A percentile compares a stretch with the other conserved stretches of the same genome.
phyloP scores from a whole-genome alignment of 37 sponge, comb jelly and placozoan species.

The Axinella damicornis region DNA sequence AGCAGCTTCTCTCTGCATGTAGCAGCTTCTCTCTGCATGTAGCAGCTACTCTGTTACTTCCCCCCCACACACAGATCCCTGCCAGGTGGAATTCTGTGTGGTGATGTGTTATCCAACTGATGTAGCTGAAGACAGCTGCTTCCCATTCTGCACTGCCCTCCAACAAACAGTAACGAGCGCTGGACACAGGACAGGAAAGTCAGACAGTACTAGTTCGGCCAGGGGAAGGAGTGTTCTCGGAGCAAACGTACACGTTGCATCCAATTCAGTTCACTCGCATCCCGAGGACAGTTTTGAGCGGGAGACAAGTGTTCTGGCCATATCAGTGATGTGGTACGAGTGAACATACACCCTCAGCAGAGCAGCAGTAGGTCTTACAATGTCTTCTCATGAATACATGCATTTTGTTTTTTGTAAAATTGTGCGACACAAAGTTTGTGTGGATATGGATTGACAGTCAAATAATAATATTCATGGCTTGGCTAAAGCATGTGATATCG shows the following conservation, averaged over 20 bases:
- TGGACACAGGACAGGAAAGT: background rate
- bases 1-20: too few species aligned
- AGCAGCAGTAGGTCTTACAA: slow-evolving; percentile 30
- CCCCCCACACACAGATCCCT: slow-evolving; percentile 54
- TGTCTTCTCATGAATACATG: slow-evolving; percentile 34
- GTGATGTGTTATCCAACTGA: slow-evolving; percentile 40
- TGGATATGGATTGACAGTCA: too few species aligned
- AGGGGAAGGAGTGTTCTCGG: too few species aligned
- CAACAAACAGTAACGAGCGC: background rate
- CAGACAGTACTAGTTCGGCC: too few species aligned
- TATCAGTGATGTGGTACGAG: slow-evolving; percentile 39
- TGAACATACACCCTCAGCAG: slow-evolving; percentile 57
- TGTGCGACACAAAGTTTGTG: too few species aligned
- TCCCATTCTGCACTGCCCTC: background rate
- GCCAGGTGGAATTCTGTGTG: slow-evolving; percentile 63
- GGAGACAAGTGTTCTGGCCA: slow-evolving; percentile 23
- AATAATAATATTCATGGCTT: too few species aligned
- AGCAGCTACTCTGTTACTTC: too few species aligned
- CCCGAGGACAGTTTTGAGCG: slow-evolving; percentile 39
- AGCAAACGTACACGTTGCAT: background rate
- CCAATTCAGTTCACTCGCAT: slow-evolving; percentile 23
- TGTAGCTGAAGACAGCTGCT: slow-evolving; percentile 28
- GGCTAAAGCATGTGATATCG: too few species aligned
- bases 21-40: too few species aligned
- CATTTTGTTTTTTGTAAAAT: too few species aligned